Evolutionary conservation across 2,797 vertebrate genomes (phyloP).

Genomic region (Micropoecilia bifurca): DNA sequence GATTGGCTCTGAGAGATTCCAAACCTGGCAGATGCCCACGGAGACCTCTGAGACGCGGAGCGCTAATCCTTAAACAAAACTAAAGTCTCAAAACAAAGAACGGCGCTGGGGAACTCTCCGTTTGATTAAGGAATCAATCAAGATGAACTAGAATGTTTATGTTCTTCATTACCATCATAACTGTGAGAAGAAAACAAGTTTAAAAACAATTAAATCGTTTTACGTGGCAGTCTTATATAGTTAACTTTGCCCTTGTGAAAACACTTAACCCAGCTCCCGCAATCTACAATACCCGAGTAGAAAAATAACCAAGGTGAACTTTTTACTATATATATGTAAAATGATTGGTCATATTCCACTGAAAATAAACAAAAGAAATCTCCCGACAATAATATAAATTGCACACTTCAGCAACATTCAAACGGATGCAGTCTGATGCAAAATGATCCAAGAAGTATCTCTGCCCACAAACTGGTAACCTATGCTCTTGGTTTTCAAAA

Average conservation of each 20-base stretch:
- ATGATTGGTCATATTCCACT: constrained; percentile 25
- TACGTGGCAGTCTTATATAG: background rate
- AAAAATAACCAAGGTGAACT: constrained; percentile 19
- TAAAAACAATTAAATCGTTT: constrained; percentile 8
- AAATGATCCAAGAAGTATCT: constrained; percentile 75
- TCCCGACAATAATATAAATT: constrained; percentile 13
- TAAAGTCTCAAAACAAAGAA: constrained; percentile 45
- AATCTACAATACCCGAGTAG: constrained; percentile 18
- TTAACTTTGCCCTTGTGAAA: constrained; percentile 9
- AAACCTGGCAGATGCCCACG: constrained; percentile 24
- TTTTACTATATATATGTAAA: constrained; percentile 53
- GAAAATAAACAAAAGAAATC: constrained; percentile 46
- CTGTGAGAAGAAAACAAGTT: constrained; percentile 15
- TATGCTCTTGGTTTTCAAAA: constrained; percentile 51
- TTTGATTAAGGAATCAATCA: constrained; percentile 38
- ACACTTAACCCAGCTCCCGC: constrained; percentile 12
- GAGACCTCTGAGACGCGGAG: constrained; percentile 43
- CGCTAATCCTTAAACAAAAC: constrained; percentile 50
- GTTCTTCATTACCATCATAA: constrained; percentile 11
- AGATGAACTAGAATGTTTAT: constrained; percentile 22
- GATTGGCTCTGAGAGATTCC: constrained; percentile 50
- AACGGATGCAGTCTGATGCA: constrained; percentile 62
- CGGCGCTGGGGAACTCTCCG: constrained; percentile 34
- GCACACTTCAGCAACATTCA: constrained; percentile 32
- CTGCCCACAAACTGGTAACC: constrained; percentile 73